phyloP scores from a whole-genome alignment of 2,888 invertebrate genomes.

The Stenichneumon culpator region DNA sequence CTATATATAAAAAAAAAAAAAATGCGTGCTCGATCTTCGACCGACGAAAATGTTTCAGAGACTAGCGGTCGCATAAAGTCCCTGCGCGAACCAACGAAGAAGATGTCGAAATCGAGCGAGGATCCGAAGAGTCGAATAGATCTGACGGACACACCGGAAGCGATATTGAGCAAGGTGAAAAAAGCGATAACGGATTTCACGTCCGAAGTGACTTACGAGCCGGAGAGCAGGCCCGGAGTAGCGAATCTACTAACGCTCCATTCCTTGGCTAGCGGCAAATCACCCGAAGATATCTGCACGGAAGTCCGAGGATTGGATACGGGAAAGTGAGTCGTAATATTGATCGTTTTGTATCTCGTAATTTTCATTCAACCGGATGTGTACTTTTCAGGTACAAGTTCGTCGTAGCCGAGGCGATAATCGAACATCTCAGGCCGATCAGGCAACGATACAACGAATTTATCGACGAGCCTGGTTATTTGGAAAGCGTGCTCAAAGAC shows the following conservation, averaged over 20 bases:
- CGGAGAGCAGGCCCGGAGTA: slow-evolving; percentile 93
- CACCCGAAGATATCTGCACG: slow-evolving; percentile 89
- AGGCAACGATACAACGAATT: slow-evolving; percentile 87
- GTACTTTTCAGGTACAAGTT: slow-evolving; percentile 88
- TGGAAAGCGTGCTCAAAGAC: slow-evolving; percentile 88
- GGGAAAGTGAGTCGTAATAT: slow-evolving; percentile 87
- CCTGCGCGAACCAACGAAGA: slow-evolving; percentile 93
- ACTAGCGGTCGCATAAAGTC: slow-evolving; percentile 91
- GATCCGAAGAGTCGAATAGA: slow-evolving; percentile 93
- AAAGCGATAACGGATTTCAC: slow-evolving; percentile 97
- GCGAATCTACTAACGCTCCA: slow-evolving; percentile 95
- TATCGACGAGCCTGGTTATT: slow-evolving; percentile 87
- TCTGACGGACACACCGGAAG: slow-evolving; percentile 91
- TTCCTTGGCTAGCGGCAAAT: slow-evolving; percentile 89
- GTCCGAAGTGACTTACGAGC: slow-evolving; percentile 93
- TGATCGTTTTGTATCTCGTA: slow-evolving; percentile 21
- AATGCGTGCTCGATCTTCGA: neutral
- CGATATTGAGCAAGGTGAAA: slow-evolving; percentile 90
- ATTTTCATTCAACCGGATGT: neutral
- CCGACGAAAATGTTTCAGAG: slow-evolving; percentile 80
- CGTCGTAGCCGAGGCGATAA: slow-evolving; percentile 90
- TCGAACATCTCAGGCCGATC: slow-evolving; percentile 90
- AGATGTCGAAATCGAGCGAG: slow-evolving; percentile 99
- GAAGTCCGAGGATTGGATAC: slow-evolving; percentile 90
- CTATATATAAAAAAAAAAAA: too few relatives aligned